Evolutionary conservation across 1,140 invertebrate species (phyloP).

Genomic region (Penaeus japonicus): DNA sequence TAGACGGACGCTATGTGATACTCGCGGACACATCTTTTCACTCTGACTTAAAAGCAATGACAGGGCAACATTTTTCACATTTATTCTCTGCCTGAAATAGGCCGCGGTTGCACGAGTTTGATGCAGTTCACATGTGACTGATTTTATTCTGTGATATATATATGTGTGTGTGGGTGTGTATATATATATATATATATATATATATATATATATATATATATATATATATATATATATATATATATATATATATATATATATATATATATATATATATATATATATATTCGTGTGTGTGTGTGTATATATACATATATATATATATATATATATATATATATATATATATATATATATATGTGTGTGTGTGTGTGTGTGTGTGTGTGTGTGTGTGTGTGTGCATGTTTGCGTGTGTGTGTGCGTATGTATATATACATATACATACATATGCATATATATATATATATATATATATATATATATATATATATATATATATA

Average conservation of each 20-base stretch:
- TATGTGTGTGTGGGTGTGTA: no score
- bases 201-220: neutral
- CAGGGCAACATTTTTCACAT: no score
- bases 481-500: neutral
- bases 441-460: neutral
- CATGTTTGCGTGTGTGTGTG: neutral
- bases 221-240: neutral
- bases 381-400: neutral
- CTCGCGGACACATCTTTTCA: no score
- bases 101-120: no score
- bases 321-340: neutral
- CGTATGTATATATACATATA: neutral
- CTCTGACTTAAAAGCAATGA: no score
- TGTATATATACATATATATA: neutral
- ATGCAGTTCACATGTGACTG: no score
- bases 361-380: neutral
- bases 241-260: neutral
- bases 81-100: no score
- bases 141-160: no score
- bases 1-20: no score
- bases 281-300: neutral
- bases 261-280: slow-evolving; percentile 1
- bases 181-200: no score
- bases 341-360: neutral
- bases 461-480: neutral